These are phyloP conservation scores for Urocynchramus pylzowi DNA, from an alignment of 2,113 vertebrate species.

Conservation along the genomic window DNA sequence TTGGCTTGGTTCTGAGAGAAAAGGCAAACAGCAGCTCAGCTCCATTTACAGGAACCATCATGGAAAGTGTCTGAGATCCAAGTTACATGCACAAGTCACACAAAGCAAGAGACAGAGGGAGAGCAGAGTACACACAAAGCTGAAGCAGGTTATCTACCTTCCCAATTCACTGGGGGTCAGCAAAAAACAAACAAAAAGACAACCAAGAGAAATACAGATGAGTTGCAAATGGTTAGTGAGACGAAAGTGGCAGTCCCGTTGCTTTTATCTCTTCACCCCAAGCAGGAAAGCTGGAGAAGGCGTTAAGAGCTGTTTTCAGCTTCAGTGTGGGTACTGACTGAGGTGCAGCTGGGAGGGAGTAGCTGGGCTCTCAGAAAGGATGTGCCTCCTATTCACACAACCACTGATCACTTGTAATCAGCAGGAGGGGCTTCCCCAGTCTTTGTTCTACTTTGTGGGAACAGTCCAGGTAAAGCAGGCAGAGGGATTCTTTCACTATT, in stretches of 20 bases:
- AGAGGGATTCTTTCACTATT: not conserved
- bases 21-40: conserved; percentile 54
- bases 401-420: not conserved
- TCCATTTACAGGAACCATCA: not conserved
- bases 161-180: conserved; percentile 69
- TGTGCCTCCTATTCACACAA: not conserved
- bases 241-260: not conserved
- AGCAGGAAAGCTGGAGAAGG: not conserved
- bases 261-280: not conserved
- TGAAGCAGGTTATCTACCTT: conserved; percentile 70
- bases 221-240: conserved; percentile 32
- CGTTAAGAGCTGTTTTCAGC: not conserved
- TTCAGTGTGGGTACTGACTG: not conserved
- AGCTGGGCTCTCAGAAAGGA: not conserved
- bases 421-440: not conserved
- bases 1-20: conserved; percentile 43
- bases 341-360: not conserved
- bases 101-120: conserved; percentile 34
- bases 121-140: conserved; percentile 50
- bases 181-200: conserved; percentile 22
- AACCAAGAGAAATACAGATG: conserved; percentile 56
- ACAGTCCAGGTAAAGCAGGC: not conserved
- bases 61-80: conserved; percentile 55
- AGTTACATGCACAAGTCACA: conserved; percentile 67
- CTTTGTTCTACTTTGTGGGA: not conserved